Percentiles rank a stretch among this genome's conserved stretches.
These are phyloP conservation scores for Diabrotica balteata DNA, from an alignment of 2,888 invertebrate genomes.

Conservation along the genomic window DNA sequence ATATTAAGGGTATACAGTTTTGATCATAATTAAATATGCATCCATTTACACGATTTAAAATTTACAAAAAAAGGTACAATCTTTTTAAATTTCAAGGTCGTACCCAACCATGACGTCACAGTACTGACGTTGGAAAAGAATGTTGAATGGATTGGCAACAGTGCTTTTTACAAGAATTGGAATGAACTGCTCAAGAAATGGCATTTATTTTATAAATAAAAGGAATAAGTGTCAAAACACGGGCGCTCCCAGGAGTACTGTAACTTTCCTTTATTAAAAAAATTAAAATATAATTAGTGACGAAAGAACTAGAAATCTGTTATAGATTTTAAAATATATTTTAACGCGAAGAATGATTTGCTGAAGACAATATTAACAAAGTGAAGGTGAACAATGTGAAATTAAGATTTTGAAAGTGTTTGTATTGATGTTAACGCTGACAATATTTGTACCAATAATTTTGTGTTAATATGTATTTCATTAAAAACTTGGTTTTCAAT, in stretches of 20 bases:
- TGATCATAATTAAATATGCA: not conserved
- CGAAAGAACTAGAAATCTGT: slow-evolving; percentile 1
- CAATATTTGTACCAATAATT: not conserved
- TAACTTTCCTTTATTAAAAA: slow-evolving; percentile 13
- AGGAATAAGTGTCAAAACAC: slow-evolving; percentile 53
- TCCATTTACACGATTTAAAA: too few species aligned
- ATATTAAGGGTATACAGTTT: too few species aligned
- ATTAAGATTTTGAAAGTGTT: slow-evolving; percentile 15
- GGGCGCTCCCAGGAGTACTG: slow-evolving; percentile 31
- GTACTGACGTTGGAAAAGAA: not conserved
- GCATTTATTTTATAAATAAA: slow-evolving; percentile 31
- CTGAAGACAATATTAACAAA: too few species aligned
- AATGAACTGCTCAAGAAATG: slow-evolving; percentile 41
- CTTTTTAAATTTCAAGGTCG: too few species aligned
- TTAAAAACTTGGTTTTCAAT: slow-evolving; percentile 5
- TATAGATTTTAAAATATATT: slow-evolving; percentile 2
- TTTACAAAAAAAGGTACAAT: too few species aligned
- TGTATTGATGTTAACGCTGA: slow-evolving; percentile 3
- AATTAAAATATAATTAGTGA: slow-evolving; percentile 9
- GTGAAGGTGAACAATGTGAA: slow-evolving; percentile 8
- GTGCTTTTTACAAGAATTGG: slow-evolving; percentile 37
- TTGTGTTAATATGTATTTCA: slow-evolving; percentile 3
- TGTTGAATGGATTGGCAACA: slow-evolving; percentile 17
- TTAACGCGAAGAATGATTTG: too few species aligned
- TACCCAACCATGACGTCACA: slow-evolving; percentile 42